Conservation (phyloP, 1,140 invertebrate genomes). For the Magallana ariakensis region DNA sequence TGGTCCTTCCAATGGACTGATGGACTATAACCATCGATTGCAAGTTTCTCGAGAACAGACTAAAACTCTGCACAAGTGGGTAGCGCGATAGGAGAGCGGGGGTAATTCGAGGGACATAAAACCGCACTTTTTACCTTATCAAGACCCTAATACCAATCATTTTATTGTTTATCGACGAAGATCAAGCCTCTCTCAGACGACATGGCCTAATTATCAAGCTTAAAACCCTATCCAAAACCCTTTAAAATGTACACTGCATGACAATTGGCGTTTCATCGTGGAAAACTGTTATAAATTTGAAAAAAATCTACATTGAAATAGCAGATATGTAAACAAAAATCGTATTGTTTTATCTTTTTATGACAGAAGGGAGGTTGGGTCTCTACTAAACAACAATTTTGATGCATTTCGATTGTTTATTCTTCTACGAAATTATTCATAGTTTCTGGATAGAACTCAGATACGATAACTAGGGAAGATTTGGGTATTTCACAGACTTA, state of each 20-base stretch:
- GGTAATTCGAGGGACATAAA: slow-evolving; percentile 20
- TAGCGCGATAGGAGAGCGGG: not conserved
- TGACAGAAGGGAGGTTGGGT: not conserved
- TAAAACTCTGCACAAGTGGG: not conserved
- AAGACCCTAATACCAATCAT: not conserved
- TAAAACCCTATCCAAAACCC: not conserved
- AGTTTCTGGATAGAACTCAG: too few species aligned
- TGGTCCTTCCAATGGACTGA: not conserved
- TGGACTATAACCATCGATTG: slow-evolving; percentile 6
- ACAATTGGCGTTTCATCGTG: too few species aligned
- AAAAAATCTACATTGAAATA: too few species aligned
- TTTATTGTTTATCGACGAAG: slow-evolving; percentile 6
- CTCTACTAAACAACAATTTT: not conserved
- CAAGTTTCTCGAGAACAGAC: not conserved
- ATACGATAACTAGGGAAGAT: too few species aligned
- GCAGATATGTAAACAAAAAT: too few species aligned
- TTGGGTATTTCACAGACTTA: too few species aligned
- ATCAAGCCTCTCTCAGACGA: not conserved
- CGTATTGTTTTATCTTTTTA: too few species aligned
- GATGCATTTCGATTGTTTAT: not conserved
- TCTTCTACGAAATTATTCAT: slow-evolving; percentile 35
- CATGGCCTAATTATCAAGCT: not conserved
- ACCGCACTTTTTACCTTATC: slow-evolving; percentile 2
- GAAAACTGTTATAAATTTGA: too few species aligned
- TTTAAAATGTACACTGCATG: not conserved